Conservation (phyloP, 1,140 invertebrate genomes). For the Aplysia californica region DNA sequence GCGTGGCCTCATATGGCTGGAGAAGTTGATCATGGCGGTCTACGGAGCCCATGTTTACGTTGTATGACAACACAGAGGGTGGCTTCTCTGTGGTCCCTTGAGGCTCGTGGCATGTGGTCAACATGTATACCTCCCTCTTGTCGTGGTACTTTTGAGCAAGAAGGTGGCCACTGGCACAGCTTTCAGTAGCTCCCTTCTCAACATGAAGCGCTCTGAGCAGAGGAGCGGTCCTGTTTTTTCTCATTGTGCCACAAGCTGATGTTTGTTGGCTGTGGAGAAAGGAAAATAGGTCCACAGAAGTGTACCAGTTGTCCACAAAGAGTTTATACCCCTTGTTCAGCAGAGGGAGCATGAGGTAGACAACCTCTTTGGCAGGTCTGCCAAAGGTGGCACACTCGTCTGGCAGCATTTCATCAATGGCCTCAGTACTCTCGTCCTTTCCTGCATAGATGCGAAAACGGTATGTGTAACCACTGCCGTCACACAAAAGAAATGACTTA, state of each 20-base stretch:
- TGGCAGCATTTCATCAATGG: neutral
- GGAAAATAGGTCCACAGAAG: neutral
- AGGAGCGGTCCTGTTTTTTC: neutral
- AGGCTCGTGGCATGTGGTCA: neutral
- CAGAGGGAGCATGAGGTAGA: neutral
- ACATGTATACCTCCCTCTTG: neutral
- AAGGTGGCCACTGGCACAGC: neutral
- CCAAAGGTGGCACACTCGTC: neutral
- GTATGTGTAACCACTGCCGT: neutral
- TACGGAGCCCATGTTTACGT: neutral
- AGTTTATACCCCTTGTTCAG: neutral
- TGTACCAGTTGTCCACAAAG: constrained; percentile 13
- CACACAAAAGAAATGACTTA: neutral
- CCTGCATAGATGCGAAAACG: constrained; percentile 1
- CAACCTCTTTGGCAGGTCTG: neutral
- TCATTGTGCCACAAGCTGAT: neutral
- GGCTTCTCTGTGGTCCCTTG: neutral
- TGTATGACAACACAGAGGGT: neutral
- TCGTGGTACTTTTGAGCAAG: neutral
- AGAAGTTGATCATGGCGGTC: neutral
- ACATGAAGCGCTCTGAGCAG: too few relatives aligned
- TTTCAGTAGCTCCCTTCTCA: neutral
- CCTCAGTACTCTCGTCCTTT: constrained; percentile 2
- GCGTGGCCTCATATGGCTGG: constrained; percentile 1
- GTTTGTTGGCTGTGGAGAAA: neutral